Conservation (phyloP, 2,888 invertebrate species). For the Nomada lathburiana region DNA sequence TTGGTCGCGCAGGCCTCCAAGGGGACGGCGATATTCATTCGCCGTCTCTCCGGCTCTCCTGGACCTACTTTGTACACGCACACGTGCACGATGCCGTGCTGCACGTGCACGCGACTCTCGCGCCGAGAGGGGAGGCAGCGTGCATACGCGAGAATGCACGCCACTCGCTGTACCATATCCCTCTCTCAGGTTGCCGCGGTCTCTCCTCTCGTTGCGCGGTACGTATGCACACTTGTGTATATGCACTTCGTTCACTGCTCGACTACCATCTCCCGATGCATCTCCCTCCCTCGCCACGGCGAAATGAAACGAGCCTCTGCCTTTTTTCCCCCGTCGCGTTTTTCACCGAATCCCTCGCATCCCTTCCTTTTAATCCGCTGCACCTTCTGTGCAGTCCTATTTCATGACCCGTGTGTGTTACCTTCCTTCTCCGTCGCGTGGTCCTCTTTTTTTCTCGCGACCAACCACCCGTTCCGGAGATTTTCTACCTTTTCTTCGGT, state of each 20-base stretch:
- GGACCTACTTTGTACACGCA: constrained; percentile 66
- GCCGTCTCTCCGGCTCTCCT: constrained; percentile 68
- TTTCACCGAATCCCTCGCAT: constrained; percentile 22
- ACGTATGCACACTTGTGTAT: too few species aligned
- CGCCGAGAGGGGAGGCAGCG: constrained; percentile 49
- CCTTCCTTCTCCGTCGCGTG: too few species aligned
- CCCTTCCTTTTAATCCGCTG: constrained; percentile 36
- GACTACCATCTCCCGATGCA: background rate
- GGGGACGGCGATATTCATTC: constrained; percentile 82
- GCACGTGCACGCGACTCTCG: constrained; percentile 56
- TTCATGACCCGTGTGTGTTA: constrained; percentile 11
- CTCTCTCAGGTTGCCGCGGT: constrained; percentile 40
- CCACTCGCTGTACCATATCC: constrained; percentile 55
- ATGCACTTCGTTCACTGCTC: constrained; percentile 6
- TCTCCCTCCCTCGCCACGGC: background rate
- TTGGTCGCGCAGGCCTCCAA: constrained; percentile 81
- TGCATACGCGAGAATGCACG: constrained; percentile 56
- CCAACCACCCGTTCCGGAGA: background rate
- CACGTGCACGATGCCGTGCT: constrained; percentile 37
- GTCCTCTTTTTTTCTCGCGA: constrained; percentile 3
- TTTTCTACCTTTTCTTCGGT: constrained; percentile 17
- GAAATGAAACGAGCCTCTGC: background rate
- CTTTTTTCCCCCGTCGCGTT: constrained; percentile 29
- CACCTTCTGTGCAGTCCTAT: constrained; percentile 28
- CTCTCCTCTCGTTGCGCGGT: constrained; percentile 19